Percentiles rank a stretch among this genome's conserved stretches.
phyloP scores from a whole-genome alignment of 2,888 invertebrate genomes.

The Sinodicranocentrus sp. region DNA sequence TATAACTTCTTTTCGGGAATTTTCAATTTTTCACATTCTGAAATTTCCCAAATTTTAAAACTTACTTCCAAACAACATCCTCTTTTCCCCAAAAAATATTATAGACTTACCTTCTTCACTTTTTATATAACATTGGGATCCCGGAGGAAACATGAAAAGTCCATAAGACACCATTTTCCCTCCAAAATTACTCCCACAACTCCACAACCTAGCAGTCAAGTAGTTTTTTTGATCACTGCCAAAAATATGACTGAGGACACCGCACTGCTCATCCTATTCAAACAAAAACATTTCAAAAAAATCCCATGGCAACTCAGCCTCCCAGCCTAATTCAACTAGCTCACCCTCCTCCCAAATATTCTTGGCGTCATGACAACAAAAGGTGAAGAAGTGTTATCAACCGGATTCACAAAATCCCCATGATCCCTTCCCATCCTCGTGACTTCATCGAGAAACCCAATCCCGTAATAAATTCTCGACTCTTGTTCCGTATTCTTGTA shows the following conservation, averaged over 20 bases:
- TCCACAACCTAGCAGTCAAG: conserved; percentile 37
- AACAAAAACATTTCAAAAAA: not conserved
- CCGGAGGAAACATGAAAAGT: conserved; percentile 49
- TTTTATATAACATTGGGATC: conserved; percentile 8
- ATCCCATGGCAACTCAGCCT: too few species aligned
- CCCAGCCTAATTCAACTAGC: not conserved
- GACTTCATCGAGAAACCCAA: conserved; percentile 9
- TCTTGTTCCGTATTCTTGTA: conserved; percentile 14
- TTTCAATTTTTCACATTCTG: conserved; percentile 23
- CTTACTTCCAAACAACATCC: not conserved
- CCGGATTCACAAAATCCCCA: conserved; percentile 20
- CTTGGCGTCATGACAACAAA: conserved; percentile 38
- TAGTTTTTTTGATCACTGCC: conserved; percentile 27
- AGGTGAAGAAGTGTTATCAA: not conserved
- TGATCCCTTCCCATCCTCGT: not conserved
- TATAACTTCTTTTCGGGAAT: not conserved
- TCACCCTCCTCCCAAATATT: conserved; percentile 25
- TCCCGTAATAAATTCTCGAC: conserved; percentile 20
- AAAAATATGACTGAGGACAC: conserved; percentile 2
- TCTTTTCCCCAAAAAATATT: not conserved
- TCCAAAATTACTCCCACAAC: conserved; percentile 13
- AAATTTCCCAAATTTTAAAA: not conserved
- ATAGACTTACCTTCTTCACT: conserved; percentile 35
- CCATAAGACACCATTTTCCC: not conserved
- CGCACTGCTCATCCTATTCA: conserved; percentile 31